Percentiles rank a stretch among this genome's conserved stretches.
These are phyloP conservation scores for Propithecus deckenii DNA, from an alignment of 2,797 vertebrate genomes.

Conservation along the genomic window DNA sequence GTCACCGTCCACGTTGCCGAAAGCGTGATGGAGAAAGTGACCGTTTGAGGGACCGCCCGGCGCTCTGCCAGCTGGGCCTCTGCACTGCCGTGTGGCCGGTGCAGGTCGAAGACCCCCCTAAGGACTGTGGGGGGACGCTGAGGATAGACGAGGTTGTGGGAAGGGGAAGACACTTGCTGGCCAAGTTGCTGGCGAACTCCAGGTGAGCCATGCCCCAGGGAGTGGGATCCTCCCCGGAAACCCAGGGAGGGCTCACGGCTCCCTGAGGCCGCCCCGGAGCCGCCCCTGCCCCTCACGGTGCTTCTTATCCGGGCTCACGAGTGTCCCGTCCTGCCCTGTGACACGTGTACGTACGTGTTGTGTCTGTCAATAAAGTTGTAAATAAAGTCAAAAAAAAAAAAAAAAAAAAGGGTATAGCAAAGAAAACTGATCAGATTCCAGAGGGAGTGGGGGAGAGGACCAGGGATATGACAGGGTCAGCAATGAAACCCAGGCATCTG, in stretches of 20 bases:
- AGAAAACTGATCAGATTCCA: background rate
- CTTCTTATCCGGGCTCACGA: background rate
- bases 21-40: conserved; percentile 91
- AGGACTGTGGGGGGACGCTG: background rate
- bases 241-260: background rate
- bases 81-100: fast-evolving
- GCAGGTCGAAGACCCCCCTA: background rate
- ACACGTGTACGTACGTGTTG: background rate
- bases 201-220: background rate
- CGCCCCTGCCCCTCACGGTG: background rate
- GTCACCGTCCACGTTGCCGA: conserved; percentile 88
- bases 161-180: conserved; percentile 45
- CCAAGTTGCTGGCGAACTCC: background rate
- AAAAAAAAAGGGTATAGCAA: too few species aligned
- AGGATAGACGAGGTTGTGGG: background rate
- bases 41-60: conserved; percentile 81
- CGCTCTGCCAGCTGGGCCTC: background rate
- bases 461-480: background rate
- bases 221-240: background rate
- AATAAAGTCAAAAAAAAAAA: background rate
- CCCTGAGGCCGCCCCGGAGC: background rate
- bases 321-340: background rate
- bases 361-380: conserved; percentile 49
- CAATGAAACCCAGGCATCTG: background rate
- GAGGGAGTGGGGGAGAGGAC: background rate